Evolutionary conservation across 2,888 invertebrate species (phyloP).

Genomic region (Plebejus anna): DNA sequence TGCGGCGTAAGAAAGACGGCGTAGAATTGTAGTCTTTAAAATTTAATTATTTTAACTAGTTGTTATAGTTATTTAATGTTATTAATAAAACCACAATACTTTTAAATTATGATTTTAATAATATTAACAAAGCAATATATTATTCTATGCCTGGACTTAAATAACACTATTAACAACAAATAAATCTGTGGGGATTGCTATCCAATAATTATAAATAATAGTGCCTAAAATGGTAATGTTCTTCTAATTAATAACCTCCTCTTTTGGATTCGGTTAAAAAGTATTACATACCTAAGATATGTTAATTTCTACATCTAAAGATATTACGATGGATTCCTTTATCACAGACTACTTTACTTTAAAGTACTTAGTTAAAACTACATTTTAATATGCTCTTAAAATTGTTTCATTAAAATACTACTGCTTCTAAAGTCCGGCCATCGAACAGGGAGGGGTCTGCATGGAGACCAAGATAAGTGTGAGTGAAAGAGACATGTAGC

Average conservation of each 20-base stretch:
- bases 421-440: no score
- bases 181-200: neutral
- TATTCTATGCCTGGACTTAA: neutral
- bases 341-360: constrained; percentile 23
- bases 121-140: neutral
- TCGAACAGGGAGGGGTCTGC: no score
- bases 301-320: constrained; percentile 4
- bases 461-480: no score
- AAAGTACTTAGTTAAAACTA: neutral
- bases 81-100: neutral
- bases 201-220: neutral
- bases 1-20: no score
- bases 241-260: neutral
- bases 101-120: neutral
- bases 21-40: no score
- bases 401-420: no score
- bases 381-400: no score
- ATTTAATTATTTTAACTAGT: no score
- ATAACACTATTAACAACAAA: neutral
- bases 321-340: constrained; percentile 16
- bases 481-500: no score
- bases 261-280: neutral
- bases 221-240: neutral
- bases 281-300: constrained; percentile 20
- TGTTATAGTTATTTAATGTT: no score